Evolutionary conservation across 2,888 invertebrate species (phyloP).

Genomic region (Poecilus cupreus): DNA sequence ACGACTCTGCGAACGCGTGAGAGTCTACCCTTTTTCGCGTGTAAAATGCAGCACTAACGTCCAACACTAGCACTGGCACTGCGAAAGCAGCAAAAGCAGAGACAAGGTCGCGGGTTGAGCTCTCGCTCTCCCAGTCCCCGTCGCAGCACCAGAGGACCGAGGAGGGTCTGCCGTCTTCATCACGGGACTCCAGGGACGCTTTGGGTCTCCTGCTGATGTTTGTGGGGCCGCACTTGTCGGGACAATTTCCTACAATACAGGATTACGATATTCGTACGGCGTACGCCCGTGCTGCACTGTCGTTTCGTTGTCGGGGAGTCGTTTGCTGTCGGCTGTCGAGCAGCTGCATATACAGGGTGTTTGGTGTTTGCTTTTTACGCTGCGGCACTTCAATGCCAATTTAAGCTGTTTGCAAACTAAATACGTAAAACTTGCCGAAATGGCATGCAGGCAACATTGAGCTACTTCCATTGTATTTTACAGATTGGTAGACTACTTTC

Average conservation of each 20-base stretch:
- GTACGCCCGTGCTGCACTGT: background rate
- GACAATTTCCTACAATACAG: constrained; percentile 36
- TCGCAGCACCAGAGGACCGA: background rate
- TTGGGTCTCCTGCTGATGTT: constrained; percentile 69
- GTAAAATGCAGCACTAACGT: no score
- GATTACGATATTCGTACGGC: constrained; percentile 22
- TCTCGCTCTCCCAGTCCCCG: background rate
- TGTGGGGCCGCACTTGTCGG: constrained; percentile 63
- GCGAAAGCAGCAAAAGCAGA: no score
- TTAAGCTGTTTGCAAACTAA: no score
- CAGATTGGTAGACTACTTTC: no score
- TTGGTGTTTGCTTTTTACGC: background rate
- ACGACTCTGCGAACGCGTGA: no score
- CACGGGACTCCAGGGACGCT: constrained; percentile 68
- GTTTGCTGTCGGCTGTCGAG: background rate
- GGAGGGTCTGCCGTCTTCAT: constrained; percentile 61
- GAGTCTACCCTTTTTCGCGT: no score
- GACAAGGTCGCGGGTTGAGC: no score
- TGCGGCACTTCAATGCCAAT: background rate
- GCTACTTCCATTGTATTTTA: no score
- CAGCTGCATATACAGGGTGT: background rate
- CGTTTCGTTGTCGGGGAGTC: background rate
- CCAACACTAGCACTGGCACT: no score
- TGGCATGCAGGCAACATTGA: no score
- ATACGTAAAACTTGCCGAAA: no score